phyloP scores from a whole-genome alignment of 2,888 invertebrate genomes.

The Aporophyla lueneburgensis region DNA sequence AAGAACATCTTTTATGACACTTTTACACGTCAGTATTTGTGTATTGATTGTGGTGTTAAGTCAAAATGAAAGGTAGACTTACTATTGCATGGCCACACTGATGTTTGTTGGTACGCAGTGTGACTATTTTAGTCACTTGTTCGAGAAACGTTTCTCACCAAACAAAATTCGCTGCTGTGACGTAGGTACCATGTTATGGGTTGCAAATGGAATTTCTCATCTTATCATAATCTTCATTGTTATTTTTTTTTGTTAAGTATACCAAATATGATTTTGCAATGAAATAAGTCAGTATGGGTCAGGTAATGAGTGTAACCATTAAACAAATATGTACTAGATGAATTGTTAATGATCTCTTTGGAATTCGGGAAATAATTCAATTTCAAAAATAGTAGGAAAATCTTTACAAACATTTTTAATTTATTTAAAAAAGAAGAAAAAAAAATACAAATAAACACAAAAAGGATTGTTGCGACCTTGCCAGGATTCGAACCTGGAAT shows the following conservation, averaged over 20 bases:
- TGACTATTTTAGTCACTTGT: background rate
- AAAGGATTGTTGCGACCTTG: conserved; percentile 85
- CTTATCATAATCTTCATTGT: background rate
- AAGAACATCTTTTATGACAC: too few species aligned
- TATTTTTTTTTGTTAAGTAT: background rate
- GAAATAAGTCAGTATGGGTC: background rate
- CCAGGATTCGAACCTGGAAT: conserved; percentile 93
- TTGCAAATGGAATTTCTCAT: background rate
- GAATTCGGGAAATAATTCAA: background rate
- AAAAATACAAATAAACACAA: conserved; percentile 8
- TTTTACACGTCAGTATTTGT: too few species aligned
- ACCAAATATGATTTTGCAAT: background rate
- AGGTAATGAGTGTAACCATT: background rate
- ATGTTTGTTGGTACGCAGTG: background rate
- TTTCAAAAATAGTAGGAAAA: background rate
- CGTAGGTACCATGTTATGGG: too few species aligned
- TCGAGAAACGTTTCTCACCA: background rate
- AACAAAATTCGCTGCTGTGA: background rate
- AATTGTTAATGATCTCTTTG: background rate
- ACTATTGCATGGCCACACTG: background rate
- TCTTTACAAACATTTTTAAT: too few species aligned
- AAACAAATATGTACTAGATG: background rate
- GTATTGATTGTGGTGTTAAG: background rate
- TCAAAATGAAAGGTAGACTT: background rate
- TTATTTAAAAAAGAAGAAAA: fast-evolving